Conservation (phyloP, 2,888 invertebrate species). For the Heliconius cydno region DNA sequence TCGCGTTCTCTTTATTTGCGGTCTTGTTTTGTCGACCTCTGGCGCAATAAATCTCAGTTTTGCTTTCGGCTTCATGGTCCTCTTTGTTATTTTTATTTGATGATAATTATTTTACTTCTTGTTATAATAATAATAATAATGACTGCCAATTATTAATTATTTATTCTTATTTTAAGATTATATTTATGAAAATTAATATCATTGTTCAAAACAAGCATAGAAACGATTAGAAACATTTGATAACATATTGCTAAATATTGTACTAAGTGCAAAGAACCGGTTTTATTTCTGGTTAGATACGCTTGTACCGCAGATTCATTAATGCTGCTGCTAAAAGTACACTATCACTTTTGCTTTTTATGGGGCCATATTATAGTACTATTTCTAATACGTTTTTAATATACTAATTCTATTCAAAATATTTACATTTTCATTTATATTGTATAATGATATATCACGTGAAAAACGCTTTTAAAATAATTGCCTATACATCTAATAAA, state of each 20-base stretch:
- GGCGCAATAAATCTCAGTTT: constrained; percentile 78
- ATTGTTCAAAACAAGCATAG: neutral
- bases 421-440: neutral
- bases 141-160: neutral
- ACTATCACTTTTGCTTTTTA: constrained; percentile 42
- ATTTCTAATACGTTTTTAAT: neutral
- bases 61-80: constrained; percentile 76
- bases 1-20: constrained; percentile 82
- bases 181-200: neutral
- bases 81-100: constrained; percentile 78
- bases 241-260: constrained; percentile 70
- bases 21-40: constrained; percentile 81
- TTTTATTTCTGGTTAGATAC: constrained; percentile 52
- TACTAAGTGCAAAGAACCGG: constrained; percentile 70
- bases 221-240: neutral
- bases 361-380: neutral
- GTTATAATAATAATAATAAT: neutral
- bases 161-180: neutral
- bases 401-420: neutral
- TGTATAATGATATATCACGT: too few relatives aligned
- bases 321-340: constrained; percentile 40
- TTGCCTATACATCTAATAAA: constrained; percentile 1
- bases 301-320: constrained; percentile 43
- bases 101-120: constrained; percentile 68
- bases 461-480: neutral